Base-by-base conservation (phyloP, 2,113 vertebrate species). In the Pangasianodon hypophthalmus region DNA sequence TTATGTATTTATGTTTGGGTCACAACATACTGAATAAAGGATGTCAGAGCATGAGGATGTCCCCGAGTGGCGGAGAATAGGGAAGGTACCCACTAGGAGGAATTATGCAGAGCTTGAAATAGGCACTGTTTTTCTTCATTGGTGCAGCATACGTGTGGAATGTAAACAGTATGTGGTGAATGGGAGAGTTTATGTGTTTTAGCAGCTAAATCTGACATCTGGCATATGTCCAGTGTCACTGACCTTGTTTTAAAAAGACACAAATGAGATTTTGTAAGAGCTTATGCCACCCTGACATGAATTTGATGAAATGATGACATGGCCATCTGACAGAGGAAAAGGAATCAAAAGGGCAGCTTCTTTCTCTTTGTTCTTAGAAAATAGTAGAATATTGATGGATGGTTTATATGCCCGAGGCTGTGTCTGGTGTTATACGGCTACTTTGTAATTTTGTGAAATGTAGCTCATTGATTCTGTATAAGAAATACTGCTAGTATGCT, bases 111-210 rank as follows among this genome's bases (percentile, higher is more conserved):
- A 44, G 82, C 60, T 79, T 85, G 69, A 85, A 86, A 88, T 32
- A 52, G 37, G 50, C 26, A 71, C 89, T 90, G 85, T 80, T 88
- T 90, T 58, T 87, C 48, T 60, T 89, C 60, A 85, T 32, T 3
- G 50, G 71, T 26, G 71, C 32, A 64, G 85, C 52, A 19, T 73
- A 73, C 46, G 58, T 81, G 85, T 90, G 81, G 58, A 92, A 89
- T 90, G 89, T 90, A 90, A 92, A 92, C 89, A 90, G n/a, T 46
- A 10, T 60, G 62, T 85, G 85, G 87, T 87, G 64, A 86, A 85
- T 64, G 85, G 86, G 85, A 73, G 64, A 85, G 81, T 60, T 62
- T 89, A 75, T 89, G 85, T 56, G 79, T 87, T 92, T 92, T 73
- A 85, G 46, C 52, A 89, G 60, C 82, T 88, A 75, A 89, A 87